These are phyloP conservation scores for Nansenia antarctica DNA, from an alignment of 2,113 vertebrate species.

Conservation along the genomic window DNA sequence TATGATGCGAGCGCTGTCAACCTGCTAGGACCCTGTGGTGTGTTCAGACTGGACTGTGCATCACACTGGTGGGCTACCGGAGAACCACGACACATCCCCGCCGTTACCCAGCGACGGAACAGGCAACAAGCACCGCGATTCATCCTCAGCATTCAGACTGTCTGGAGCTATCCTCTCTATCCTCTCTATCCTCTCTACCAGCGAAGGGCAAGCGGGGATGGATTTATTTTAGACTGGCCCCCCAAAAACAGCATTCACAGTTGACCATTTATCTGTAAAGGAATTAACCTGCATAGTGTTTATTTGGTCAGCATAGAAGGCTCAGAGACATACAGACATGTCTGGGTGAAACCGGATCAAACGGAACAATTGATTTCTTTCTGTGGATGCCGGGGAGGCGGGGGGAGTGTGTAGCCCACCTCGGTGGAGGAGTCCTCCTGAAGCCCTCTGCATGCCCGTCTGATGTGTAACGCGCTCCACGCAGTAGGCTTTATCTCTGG, in stretches of 20 bases:
- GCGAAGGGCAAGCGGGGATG: constrained; percentile 5
- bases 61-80: constrained; percentile 24
- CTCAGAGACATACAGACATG: constrained; percentile 8
- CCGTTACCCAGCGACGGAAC: constrained; percentile 20
- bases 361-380: constrained; percentile 24
- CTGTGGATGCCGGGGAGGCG: constrained; percentile 9
- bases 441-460: constrained; percentile 11
- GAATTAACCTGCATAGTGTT: constrained; percentile 4
- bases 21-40: constrained; percentile 65
- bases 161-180: constrained; percentile 7
- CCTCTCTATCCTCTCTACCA: neutral
- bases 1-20: constrained; percentile 67
- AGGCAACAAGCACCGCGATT: constrained; percentile 1
- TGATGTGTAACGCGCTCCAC: constrained; percentile 34
- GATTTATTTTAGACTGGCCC: neutral
- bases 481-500: constrained; percentile 27
- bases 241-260: neutral
- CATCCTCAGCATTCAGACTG: neutral
- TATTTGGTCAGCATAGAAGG: neutral
- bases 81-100: constrained; percentile 19
- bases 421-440: constrained; percentile 18
- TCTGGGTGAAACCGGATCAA: constrained; percentile 13
- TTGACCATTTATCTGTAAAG: neutral
- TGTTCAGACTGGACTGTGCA: constrained; percentile 34
- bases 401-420: constrained; percentile 19